These are phyloP conservation scores for Myiagra hebetior DNA, from an alignment of 2,113 vertebrate genomes.

Conservation along the genomic window DNA sequence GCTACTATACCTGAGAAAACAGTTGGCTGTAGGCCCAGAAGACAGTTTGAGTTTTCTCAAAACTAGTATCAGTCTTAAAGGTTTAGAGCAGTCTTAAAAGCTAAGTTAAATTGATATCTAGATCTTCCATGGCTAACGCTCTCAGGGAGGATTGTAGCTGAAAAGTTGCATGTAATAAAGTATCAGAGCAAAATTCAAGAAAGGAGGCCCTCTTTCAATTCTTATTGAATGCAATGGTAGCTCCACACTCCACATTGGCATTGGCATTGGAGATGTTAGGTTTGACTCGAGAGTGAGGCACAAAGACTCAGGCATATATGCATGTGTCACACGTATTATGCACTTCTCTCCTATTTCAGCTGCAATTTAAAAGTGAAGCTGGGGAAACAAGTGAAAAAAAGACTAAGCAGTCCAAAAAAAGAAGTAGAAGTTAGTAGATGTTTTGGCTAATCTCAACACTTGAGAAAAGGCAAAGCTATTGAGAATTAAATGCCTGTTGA, in stretches of 20 bases:
- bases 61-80: neutral
- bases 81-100: neutral
- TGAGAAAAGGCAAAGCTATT: neutral
- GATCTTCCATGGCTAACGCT: neutral
- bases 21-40: neutral
- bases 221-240: neutral
- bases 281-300: fast-evolving
- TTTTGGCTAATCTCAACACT: neutral
- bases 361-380: neutral
- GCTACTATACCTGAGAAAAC: neutral
- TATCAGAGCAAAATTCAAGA: neutral
- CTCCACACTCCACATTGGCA: neutral
- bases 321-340: neutral
- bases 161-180: neutral
- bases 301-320: neutral
- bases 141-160: neutral
- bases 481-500: neutral
- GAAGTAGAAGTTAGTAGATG: neutral
- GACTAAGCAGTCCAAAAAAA: neutral
- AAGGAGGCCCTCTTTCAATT: neutral
- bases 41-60: neutral
- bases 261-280: neutral
- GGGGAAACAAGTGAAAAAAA: neutral
- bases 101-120: neutral
- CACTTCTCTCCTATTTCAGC: neutral